Evolutionary conservation across 2,888 invertebrate genomes (phyloP), one percentile per base, ranked within the genome.

Genomic region (Julus scandinavius): DNA sequence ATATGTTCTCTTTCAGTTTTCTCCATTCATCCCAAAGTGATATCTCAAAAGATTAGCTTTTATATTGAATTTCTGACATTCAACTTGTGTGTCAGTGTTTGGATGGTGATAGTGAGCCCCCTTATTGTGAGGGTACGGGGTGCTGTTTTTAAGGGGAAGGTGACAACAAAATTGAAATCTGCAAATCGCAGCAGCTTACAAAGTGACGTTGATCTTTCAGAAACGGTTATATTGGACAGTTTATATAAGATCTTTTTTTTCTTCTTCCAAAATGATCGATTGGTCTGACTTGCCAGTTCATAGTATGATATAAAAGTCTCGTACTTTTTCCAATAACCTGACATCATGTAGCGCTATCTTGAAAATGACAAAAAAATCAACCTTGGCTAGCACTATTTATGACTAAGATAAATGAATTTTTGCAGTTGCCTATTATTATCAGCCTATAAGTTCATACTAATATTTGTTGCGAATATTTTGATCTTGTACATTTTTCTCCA

Each of bases 151-250:
- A 29, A 29, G 72, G 72, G 72, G 72, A 29, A 29, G 72, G 72
- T 29, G 72, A 29, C 72, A 72, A 72, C 72, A 72, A 72, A 72
- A 72, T 72, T 72, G 72, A 72, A 72, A 72, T 72, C 72, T 29
- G 72, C 72, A 72, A 72, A 72, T 72, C 72, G 72, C 72, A 72
- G 72, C 72, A 72, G 72, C 72, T 72, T 72, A 72, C 29, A 29
- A 29, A 29, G 72, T 72, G 72, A 72, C 72, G 72, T 72, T 72
- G 72, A 72, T 72, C 72, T 72, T 72, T 72, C 29, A 72, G 72
- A 72, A 72, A 72, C 72, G 29, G 72, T 72, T n/a, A 72, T 72
- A 72, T 72, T 72, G 72, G n/a, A 72, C 72, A 72, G 72, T 72
- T 72, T 72, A 72, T 72, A 29, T 29, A 72, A 29, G 11, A 72